Evolutionary conservation across 2,888 invertebrate species (phyloP), one percentile per base, ranked within the genome.

Genomic region (Scrobipalpa atriplicella): DNA sequence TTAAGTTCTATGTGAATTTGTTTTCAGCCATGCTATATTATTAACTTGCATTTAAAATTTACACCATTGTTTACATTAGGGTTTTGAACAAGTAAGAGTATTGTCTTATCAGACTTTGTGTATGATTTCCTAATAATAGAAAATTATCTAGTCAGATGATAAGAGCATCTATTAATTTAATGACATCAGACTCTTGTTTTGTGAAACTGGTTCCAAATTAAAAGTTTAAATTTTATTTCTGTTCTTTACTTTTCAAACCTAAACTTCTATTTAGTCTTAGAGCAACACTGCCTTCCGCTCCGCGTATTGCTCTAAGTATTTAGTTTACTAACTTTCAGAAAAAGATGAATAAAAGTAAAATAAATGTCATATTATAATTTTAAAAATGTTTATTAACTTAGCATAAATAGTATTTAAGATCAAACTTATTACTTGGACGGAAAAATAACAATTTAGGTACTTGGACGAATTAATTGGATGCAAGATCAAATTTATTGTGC

Each of bases 101-200:
- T 56, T 56, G 16, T 36, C 21, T 19, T 36, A 56, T 16, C 47
- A 47, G n/a, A 47, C 47, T 47, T 47, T 47, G 11, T 43, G 13
- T 13, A 54, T 66, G 39, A 56, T 65, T 66, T 39, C 41, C 29
- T 64, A 67, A 29, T 68, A 66, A 58, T 56, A 60, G 47, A 66
- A 64, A 56, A 69, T 71, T 78, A 75, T 82, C 85, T 86, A 85
- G 84, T 85, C 84, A 82, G 73, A 73, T 75, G 70, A 73, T 75
- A 68, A 72, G 29, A 29, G 29, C 29, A 29, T 29, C 5, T 3
- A 70, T 75, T 72, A 72, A 71, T 69, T n/a, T 72, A 73, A 74
- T 70, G 68, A 70, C 71, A 68, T 73, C 70, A 64, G 66, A 67
- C 65, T 71, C 64, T 69, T 61, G 68, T 73, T 76, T 76, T 80